Evolutionary conservation across 2,888 invertebrate species (phyloP), one percentile per base, ranked within the genome.

Genomic region (Chrysodeixis includens): DNA sequence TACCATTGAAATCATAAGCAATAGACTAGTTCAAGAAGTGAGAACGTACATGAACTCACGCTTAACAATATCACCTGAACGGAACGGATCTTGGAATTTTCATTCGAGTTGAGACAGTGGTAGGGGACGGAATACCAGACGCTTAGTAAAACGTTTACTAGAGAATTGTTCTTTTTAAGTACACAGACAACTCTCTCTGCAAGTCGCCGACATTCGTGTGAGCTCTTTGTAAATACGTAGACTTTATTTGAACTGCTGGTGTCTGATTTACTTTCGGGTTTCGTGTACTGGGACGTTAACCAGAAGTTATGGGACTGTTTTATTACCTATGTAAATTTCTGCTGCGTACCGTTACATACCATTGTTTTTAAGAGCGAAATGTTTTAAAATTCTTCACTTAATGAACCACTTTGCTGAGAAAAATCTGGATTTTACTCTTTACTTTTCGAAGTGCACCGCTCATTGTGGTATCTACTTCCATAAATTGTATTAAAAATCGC

Each of bases 141-240:
- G 83, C 79, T 85, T 84, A 84, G 83, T 85, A 84, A 87, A 90
- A 87, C 87, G 86, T 88, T 90, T 88, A 84, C 83, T 82, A 79
- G 76, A 79, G 86, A 86, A 88, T 86, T 88, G 88, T 87, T 89
- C 87, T 90, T 89, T 89, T 89, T 86, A 84, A 86, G 86, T 85
- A 88, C 83, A 88, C 88, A 87, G 78, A 77, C 75, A 79, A 83
- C 76, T 84, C 82, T 83, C 85, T 84, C 80, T 76, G 86, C 80
- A 86, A 87, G 85, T 87, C 86, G 86, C 83, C 86, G 88, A 83
- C 86, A 82, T 81, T 79, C 75, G 81, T 79, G 84, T 86, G 84
- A 86, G 90, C 86, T 88, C 86, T 87, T 83, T 86, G 88, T 88
- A 90, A 88, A 90, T 88, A 90, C 83, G 77, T 78, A 79, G 79